phyloP scores from a whole-genome alignment of 2,888 invertebrate species.

The Dione juno region DNA sequence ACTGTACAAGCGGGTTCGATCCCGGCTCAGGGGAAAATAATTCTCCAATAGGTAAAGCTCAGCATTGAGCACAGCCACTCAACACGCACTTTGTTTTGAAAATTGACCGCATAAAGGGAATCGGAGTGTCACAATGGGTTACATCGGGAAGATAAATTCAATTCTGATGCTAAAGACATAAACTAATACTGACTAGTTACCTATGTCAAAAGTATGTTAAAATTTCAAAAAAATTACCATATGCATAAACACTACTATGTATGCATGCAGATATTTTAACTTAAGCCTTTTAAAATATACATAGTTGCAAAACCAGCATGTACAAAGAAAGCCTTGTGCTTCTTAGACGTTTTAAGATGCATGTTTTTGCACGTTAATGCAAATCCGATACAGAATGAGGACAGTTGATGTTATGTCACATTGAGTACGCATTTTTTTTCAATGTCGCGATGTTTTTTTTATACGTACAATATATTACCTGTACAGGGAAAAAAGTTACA shows the following conservation, averaged over 20 bases:
- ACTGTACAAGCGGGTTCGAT: not conserved
- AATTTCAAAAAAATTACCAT: too few relatives aligned
- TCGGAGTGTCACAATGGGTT: too few relatives aligned
- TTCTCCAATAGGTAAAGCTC: not conserved
- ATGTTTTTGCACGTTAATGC: constrained; percentile 42
- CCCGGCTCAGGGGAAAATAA: not conserved
- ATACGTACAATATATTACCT: constrained; percentile 25
- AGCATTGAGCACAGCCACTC: not conserved
- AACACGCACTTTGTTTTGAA: not conserved
- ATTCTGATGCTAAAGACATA: too few relatives aligned
- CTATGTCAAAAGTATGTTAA: too few relatives aligned
- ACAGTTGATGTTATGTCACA: constrained; percentile 42
- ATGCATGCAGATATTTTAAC: not conserved
- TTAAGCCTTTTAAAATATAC: constrained; percentile 16
- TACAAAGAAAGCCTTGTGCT: constrained; percentile 42
- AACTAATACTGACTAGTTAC: too few relatives aligned
- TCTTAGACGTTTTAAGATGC: constrained; percentile 40
- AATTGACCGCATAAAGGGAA: too few relatives aligned
- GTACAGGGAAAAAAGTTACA: not conserved
- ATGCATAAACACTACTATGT: not conserved
- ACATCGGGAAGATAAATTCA: too few relatives aligned
- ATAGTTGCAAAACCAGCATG: constrained; percentile 27
- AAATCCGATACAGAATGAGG: constrained; percentile 37
- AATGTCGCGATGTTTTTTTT: constrained; percentile 40
- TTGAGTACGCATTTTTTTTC: constrained; percentile 37